Evolutionary conservation across 2,797 vertebrate genomes (phyloP).

Genomic region (Gorsachius magnificus): DNA sequence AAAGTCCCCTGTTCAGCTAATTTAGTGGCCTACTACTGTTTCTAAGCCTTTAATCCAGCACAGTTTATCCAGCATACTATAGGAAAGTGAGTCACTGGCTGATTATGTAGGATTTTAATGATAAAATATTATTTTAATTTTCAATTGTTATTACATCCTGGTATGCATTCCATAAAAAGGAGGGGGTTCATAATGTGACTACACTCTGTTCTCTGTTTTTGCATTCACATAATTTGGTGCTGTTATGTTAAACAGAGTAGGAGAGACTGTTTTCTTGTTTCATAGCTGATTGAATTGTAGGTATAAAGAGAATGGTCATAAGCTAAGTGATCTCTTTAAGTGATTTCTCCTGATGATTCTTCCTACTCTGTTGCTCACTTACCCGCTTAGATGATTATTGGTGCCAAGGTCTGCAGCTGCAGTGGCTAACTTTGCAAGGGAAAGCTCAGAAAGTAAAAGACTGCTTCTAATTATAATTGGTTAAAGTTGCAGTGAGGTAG

Average conservation of each 20-base stretch:
- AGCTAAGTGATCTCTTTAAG: background rate
- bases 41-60: background rate
- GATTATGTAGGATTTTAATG: background rate
- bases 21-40: background rate
- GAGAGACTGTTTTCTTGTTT: background rate
- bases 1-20: background rate
- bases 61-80: background rate
- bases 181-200: background rate
- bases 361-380: background rate
- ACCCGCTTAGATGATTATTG: background rate
- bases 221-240: background rate
- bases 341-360: background rate
- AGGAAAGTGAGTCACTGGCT: background rate
- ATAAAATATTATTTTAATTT: background rate
- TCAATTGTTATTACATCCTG: background rate
- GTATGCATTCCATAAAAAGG: background rate
- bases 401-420: background rate
- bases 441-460: background rate
- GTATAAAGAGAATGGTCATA: background rate
- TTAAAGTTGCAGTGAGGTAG: background rate
- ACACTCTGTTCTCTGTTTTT: background rate
- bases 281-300: background rate
- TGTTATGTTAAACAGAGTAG: background rate
- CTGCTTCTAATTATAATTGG: background rate
- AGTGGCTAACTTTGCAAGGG: background rate